Conservation (phyloP, 1,140 invertebrate genomes). For the Brachionus rotundiformis region DNA sequence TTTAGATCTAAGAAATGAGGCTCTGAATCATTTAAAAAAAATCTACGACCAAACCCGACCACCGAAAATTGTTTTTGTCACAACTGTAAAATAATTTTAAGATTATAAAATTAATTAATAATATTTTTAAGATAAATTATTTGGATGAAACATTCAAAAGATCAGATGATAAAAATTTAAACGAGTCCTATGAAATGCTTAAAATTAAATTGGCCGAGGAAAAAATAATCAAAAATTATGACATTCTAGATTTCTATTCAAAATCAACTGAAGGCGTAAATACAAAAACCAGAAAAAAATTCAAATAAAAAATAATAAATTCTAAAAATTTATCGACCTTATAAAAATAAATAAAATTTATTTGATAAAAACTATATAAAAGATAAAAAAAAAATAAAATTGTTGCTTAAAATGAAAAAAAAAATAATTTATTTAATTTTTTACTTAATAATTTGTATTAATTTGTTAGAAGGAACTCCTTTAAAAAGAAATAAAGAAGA, state of each 20-base stretch:
- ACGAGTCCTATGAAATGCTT: background rate
- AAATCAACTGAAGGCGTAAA: constrained; percentile 4
- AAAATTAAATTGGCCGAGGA: background rate
- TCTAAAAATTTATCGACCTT: background rate
- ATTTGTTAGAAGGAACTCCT: too few relatives aligned
- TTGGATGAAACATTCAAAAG: background rate
- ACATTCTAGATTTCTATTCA: background rate
- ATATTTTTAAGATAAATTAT: background rate
- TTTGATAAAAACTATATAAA: background rate
- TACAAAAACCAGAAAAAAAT: background rate
- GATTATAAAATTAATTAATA: background rate
- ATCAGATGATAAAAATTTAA: background rate
- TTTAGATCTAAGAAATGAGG: background rate
- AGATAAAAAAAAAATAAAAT: background rate
- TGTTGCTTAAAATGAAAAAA: background rate
- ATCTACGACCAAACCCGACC: background rate
- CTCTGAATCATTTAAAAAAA: background rate
- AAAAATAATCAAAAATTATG: background rate
- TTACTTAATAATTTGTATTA: too few relatives aligned
- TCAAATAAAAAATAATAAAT: background rate
- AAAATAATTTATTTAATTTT: too few relatives aligned
- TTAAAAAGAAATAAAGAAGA: background rate
- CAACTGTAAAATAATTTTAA: background rate
- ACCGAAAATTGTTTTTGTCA: background rate
- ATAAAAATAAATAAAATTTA: background rate